phyloP scores from a whole-genome alignment of 2,797 vertebrate genomes.

The Tangara arthus region DNA sequence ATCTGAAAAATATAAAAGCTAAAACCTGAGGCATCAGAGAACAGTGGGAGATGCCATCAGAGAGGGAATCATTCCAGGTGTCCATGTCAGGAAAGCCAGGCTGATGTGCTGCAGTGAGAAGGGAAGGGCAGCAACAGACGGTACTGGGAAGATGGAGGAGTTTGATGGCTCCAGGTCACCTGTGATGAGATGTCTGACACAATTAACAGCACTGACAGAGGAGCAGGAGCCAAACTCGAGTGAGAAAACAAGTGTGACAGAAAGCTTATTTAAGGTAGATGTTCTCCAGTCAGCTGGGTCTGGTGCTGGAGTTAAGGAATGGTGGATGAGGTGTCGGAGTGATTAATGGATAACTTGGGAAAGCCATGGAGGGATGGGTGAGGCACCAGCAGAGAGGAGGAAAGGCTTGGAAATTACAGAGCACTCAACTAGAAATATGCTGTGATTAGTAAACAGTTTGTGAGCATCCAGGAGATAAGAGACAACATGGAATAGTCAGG shows the following conservation, averaged over 20 bases:
- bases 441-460: neutral
- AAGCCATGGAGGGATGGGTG: neutral
- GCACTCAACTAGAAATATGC: neutral
- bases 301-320: neutral
- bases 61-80: accelerated
- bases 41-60: neutral
- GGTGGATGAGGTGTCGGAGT: neutral
- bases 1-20: neutral
- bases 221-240: neutral
- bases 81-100: neutral
- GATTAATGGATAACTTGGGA: neutral
- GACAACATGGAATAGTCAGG: neutral
- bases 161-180: neutral
- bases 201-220: neutral
- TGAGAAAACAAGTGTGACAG: neutral
- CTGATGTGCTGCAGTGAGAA: neutral
- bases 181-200: neutral
- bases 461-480: neutral
- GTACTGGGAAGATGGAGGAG: neutral
- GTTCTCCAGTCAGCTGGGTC: neutral
- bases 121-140: neutral
- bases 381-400: neutral
- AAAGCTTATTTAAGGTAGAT: neutral
- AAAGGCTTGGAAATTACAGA: neutral
- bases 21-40: neutral